These are phyloP conservation scores for Nineta flava DNA, from an alignment of 2,888 invertebrate species.

Conservation along the genomic window DNA sequence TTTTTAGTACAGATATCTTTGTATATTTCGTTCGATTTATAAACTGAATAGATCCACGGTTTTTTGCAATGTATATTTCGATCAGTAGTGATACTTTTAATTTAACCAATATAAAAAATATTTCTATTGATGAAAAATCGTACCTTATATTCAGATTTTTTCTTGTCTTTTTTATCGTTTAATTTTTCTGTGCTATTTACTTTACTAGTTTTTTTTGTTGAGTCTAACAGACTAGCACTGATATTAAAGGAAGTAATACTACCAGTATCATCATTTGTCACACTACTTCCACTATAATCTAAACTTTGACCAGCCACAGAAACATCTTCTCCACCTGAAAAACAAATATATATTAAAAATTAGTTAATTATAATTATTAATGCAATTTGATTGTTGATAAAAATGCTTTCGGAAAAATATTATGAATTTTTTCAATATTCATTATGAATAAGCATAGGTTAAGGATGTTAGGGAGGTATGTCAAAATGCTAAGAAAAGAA, in stretches of 20 bases:
- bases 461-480: too few relatives aligned
- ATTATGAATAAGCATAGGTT: not conserved
- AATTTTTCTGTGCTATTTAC: constrained; percentile 30
- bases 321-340: constrained; percentile 29
- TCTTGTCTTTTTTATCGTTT: constrained; percentile 22
- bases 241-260: constrained; percentile 38
- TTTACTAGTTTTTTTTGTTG: constrained; percentile 36
- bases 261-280: constrained; percentile 33
- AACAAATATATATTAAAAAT: too few relatives aligned
- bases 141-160: constrained; percentile 20
- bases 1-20: too few relatives aligned
- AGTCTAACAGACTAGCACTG: constrained; percentile 34
- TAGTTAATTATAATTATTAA: not conserved
- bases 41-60: too few relatives aligned
- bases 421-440: not conserved
- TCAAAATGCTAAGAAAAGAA: too few relatives aligned
- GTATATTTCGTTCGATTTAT: too few relatives aligned
- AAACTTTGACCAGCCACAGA: constrained; percentile 28
- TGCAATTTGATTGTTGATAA: not conserved
- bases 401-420: not conserved
- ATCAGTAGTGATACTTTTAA: too few relatives aligned
- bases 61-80: too few relatives aligned
- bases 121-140: not conserved
- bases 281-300: constrained; percentile 32
- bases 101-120: too few relatives aligned